Evolutionary conservation across 2,113 vertebrate genomes (phyloP).

Genomic region (Atherinomorus stipes): DNA sequence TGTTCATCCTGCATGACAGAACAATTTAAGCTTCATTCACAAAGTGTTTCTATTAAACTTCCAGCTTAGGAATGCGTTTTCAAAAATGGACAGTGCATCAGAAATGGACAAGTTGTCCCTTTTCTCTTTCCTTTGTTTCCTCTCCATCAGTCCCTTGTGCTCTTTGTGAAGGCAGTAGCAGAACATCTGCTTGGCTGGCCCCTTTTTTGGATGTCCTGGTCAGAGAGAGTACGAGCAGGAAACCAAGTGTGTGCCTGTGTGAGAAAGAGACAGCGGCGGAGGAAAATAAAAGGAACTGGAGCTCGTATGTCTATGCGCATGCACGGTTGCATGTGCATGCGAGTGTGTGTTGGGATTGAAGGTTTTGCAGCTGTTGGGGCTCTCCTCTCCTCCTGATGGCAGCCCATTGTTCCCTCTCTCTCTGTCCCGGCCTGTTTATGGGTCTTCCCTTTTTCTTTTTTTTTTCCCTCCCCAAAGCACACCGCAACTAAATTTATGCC

Average conservation of each 20-base stretch:
- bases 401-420: constrained; percentile 74
- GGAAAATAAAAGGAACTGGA: constrained; percentile 25
- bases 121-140: constrained; percentile 27
- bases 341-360: constrained; percentile 54
- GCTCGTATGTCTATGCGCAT: constrained; percentile 21
- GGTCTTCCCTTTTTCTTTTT: constrained; percentile 41
- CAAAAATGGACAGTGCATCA: background rate
- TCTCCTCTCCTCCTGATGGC: constrained; percentile 76
- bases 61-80: background rate
- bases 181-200: constrained; percentile 81
- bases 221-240: constrained; percentile 32
- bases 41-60: background rate
- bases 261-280: constrained; percentile 11
- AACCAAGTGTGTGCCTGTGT: constrained; percentile 22
- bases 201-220: constrained; percentile 61
- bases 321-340: constrained; percentile 14
- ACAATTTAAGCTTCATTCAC: background rate
- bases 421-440: constrained; percentile 68
- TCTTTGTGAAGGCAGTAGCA: constrained; percentile 74
- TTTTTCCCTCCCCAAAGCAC: constrained; percentile 56
- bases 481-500: constrained; percentile 76
- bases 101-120: constrained; percentile 26
- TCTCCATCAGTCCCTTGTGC: constrained; percentile 53
- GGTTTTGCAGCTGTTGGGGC: constrained; percentile 77
- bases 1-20: no score